These are phyloP conservation scores for Callaeas wilsoni DNA, from an alignment of 2,113 vertebrate species.

Conservation along the genomic window DNA sequence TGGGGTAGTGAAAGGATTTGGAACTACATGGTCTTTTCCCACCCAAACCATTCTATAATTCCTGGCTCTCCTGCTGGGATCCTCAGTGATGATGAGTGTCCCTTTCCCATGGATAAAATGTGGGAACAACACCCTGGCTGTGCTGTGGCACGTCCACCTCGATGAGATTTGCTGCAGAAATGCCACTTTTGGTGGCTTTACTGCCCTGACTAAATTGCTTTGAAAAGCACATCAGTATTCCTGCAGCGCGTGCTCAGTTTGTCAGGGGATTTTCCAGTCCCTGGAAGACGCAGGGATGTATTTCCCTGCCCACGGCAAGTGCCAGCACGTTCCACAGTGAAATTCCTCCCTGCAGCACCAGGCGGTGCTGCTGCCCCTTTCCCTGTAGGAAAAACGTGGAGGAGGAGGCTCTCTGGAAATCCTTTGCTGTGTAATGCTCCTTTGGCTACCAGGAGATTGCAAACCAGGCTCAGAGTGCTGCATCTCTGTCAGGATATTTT, in stretches of 20 bases:
- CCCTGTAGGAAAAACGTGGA: neutral
- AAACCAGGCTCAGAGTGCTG: neutral
- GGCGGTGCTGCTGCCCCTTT: conserved; percentile 45
- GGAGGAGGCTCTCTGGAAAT: neutral
- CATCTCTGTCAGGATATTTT: neutral
- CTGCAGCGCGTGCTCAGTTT: neutral
- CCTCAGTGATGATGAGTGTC: neutral
- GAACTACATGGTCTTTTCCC: neutral
- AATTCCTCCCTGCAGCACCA: conserved; percentile 20
- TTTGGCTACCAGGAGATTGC: neutral
- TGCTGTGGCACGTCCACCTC: neutral
- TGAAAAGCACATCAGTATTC: neutral
- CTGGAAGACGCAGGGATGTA: neutral
- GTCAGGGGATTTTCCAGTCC: neutral
- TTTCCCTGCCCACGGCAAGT: neutral
- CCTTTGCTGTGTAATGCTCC: neutral
- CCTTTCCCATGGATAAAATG: neutral
- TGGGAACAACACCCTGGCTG: accelerated
- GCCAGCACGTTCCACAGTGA: neutral
- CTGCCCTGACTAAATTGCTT: neutral
- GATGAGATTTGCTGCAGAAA: neutral
- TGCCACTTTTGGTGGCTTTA: neutral
- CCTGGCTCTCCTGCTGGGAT: neutral
- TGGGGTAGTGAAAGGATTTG: neutral
- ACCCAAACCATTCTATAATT: neutral